Evolutionary conservation across 2,113 vertebrate species (phyloP).

Genomic region (Mustelus asterias): DNA sequence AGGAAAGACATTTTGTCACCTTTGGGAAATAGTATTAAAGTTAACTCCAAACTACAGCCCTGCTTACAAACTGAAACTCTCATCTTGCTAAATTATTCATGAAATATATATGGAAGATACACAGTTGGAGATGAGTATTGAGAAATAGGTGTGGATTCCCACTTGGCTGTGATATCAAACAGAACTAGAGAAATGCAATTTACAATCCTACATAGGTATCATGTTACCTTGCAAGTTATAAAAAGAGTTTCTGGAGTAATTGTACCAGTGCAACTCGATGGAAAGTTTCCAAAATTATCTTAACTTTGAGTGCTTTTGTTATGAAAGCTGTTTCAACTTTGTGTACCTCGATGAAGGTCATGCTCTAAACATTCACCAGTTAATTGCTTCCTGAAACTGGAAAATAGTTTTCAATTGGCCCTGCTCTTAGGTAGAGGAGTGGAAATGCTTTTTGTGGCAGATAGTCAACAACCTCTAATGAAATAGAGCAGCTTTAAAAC

Average conservation of each 20-base stretch:
- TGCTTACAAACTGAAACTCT: not conserved
- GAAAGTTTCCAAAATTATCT: not conserved
- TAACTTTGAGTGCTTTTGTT: not conserved
- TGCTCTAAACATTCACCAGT: not conserved
- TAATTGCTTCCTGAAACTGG: not conserved
- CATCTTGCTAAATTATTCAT: not conserved
- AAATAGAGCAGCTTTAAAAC: not conserved
- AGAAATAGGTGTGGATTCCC: not conserved
- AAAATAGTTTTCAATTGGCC: not conserved
- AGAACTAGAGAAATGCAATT: not conserved
- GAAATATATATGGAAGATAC: not conserved
- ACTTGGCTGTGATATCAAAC: not conserved
- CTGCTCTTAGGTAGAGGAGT: not conserved
- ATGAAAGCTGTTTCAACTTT: slow-evolving; percentile 5
- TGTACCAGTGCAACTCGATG: not conserved
- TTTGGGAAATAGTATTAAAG: not conserved
- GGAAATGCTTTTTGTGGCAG: slow-evolving; percentile 4
- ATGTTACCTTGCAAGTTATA: not conserved
- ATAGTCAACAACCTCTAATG: not conserved
- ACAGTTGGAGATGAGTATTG: not conserved
- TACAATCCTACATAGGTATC: not conserved
- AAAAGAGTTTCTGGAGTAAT: not conserved
- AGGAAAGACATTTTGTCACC: not conserved
- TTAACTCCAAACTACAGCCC: not conserved
- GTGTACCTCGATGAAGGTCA: not conserved